Evolutionary conservation across 2,113 vertebrate genomes (phyloP), one percentile per base, ranked within the genome.

Genomic region (Pelmatolapia mariae): DNA sequence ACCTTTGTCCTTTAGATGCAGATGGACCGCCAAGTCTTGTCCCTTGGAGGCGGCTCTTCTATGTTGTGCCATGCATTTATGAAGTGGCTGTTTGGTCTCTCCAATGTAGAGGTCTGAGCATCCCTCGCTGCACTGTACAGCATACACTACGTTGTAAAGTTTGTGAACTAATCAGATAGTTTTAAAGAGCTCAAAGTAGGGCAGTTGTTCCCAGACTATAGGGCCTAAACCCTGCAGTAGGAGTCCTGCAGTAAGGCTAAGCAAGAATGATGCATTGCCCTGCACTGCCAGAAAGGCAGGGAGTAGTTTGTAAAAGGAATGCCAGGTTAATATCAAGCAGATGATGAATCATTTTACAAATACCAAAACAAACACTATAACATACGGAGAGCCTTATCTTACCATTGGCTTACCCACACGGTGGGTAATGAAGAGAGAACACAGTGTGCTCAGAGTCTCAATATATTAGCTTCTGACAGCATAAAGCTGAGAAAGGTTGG

Each of bases 81-180:
- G 0, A 19, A 63, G 59, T 63, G 59, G 59, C 59, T 33, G 29
- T 33, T 19, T 33, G 59, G 29, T 0, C 59, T 63, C 59, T 33
- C 9, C 59, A 19, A 33, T 19, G 9, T 63, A 63, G 59, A 63
- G 59, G 29, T 63, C 29, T 7, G 57, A 61, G 29, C 29, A 33
- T 19, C 0, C 29, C 57, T 7, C 2, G 0, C 5, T 33, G 29
- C 57, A 33, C 29, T 61, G 29, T 61, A 61, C 57, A 61, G 29
- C 16, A 61, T 61, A 61, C 0, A 0, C 29, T 19, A 61, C 9
- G 3, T 33, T 33, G 57, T 61, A 33, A 61, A 61, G 33, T 61
- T 61, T 61, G 5, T 61, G 29, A 19, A 33, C 31, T 63, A 63
- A 36, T 63, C 31, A n/a, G 66, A 71, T 71, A 71, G 68, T 45